A percentile compares a stretch with the other conserved stretches of the same genome.
Evolutionary conservation across 2,888 invertebrate species (phyloP).

Genomic region (Petrophora chlorosata): DNA sequence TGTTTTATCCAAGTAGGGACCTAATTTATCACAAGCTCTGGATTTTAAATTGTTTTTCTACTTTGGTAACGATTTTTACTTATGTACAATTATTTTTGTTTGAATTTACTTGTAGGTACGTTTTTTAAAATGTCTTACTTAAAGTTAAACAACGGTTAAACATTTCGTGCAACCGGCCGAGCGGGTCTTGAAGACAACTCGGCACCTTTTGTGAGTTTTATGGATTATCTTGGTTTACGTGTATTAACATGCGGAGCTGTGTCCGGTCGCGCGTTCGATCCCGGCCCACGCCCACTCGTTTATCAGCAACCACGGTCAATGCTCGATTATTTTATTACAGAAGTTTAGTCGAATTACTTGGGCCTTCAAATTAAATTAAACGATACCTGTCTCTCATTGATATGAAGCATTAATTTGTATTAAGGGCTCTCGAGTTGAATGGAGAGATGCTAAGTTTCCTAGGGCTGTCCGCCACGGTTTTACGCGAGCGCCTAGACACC

Average conservation of each 20-base stretch:
- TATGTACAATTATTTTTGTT: too few species aligned
- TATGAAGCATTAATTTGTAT: conserved; percentile 61
- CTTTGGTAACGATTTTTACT: too few species aligned
- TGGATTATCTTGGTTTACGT: conserved; percentile 78
- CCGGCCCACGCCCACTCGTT: conserved; percentile 56
- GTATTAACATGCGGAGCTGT: conserved; percentile 74
- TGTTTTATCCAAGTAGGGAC: neutral
- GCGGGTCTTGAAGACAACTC: conserved; percentile 69
- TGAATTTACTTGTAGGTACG: too few species aligned
- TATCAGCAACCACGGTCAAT: conserved; percentile 72
- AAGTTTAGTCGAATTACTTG: conserved; percentile 81
- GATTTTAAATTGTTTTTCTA: too few species aligned
- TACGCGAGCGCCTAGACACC: conserved; percentile 23
- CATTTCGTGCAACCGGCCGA: conserved; percentile 48
- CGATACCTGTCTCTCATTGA: conserved; percentile 69
- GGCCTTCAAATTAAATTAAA: conserved; percentile 80
- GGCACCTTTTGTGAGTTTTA: conserved; percentile 80
- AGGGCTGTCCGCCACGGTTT: conserved; percentile 15
- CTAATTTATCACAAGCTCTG: too few species aligned
- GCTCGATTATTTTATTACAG: conserved; percentile 82
- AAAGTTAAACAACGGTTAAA: conserved; percentile 41
- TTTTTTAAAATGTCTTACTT: too few species aligned
- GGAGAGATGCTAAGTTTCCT: conserved; percentile 24
- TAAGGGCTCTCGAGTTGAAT: conserved; percentile 23
- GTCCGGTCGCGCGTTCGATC: conserved; percentile 68